Conservation (phyloP, 1,140 invertebrate species). For the Eciton burchellii region DNA sequence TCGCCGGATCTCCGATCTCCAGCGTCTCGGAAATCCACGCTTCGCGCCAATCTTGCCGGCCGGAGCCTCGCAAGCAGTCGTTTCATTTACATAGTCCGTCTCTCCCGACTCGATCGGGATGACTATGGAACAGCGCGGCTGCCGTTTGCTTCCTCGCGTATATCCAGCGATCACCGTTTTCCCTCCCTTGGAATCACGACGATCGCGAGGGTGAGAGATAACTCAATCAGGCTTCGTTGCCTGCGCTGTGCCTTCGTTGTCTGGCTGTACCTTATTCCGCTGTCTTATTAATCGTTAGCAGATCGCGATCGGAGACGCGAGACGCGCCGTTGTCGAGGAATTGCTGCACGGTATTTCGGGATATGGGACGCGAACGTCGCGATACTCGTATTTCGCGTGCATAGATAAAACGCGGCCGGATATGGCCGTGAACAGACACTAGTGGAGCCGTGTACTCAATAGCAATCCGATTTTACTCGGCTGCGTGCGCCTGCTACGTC, state of each 20-base stretch:
- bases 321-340: not conserved
- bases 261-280: not conserved
- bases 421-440: conserved; percentile 8
- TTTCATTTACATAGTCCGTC: conserved; percentile 32
- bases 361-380: not conserved
- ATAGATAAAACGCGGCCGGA: not conserved
- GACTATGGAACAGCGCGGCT: conserved; percentile 16
- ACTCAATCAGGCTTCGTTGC: conserved; percentile 5
- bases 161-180: not conserved
- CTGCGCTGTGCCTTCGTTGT: no score
- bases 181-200: conserved; percentile 7
- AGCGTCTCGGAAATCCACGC: conserved; percentile 33
- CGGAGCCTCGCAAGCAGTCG: conserved; percentile 12
- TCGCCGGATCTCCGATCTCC: conserved; percentile 6
- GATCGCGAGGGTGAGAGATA: not conserved
- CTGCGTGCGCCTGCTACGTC: conserved; percentile 21
- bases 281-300: not conserved
- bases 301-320: not conserved
- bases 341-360: not conserved
- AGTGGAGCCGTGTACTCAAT: conserved; percentile 5
- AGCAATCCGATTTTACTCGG: conserved; percentile 46
- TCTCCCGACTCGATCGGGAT: conserved; percentile 29
- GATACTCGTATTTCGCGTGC: not conserved
- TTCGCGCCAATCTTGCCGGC: conserved; percentile 42
- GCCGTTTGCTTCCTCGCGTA: not conserved